Base-by-base conservation (phyloP, 1,140 invertebrate genomes). In the Papilio glaucus region DNA sequence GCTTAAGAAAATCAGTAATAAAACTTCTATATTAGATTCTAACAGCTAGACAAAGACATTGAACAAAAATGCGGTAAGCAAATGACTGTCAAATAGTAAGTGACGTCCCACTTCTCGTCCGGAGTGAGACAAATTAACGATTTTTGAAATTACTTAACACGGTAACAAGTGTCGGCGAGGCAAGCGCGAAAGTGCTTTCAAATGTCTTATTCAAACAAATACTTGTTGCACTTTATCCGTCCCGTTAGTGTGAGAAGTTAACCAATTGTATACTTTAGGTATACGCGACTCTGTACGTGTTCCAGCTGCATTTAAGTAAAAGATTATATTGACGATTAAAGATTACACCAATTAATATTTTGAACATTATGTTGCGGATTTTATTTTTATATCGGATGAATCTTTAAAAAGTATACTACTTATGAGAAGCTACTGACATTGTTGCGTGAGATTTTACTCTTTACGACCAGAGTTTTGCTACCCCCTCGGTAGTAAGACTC, bases 151-250 rank as follows among this genome's bases (percentile, higher is more conserved):
- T 73, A 68, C 69, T 79, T 77, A 81, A 81, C 78, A 78, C 80
- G 77, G 74, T 69, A 62, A 79, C 74, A 84, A 87, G 85, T 84
- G 80, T 80, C 72, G 73, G 77, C 79, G 80, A 84, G 82, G 72
- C 68, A 60, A 42, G 72, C 74, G 76, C 76, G 77, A 72, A 75
- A 84, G 75, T 71, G 70, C 72, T 68, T 75, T 78, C 74, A 72
- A 69, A 80, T 68, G 72, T 73, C 76, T 81, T 87, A 76, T 80
- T 76, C 79, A 88, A 90, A 88, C 86, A 88, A 84, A 80, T 78
- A 76, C 81, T 77, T 81, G 81, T 83, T 83, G 77, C 81, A 85
- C 82, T 85, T 81, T 79, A 82, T 82, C 77, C 78, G 78, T 85
- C 79, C 86, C 87, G 86, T 89, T 90, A 87, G 82, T 73, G 74